Evolutionary conservation across 1,140 invertebrate species (phyloP), one percentile per base, ranked within the genome.

Genomic region (Drepana arcuata): DNA sequence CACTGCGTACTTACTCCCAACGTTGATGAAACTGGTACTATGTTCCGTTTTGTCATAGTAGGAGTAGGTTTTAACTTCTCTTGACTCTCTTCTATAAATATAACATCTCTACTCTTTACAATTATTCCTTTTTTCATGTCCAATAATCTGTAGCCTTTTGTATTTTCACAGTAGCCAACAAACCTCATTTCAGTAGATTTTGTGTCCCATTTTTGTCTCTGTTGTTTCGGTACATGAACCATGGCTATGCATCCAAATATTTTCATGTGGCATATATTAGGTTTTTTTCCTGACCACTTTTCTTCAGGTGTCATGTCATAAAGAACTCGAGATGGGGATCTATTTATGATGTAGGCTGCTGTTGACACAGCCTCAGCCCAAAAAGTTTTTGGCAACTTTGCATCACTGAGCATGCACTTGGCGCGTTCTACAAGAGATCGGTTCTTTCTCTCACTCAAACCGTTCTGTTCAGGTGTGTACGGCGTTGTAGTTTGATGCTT

Each of bases 201-300:
- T 14, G 48, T 16, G 21, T 71, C 65, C 30, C 34, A 61, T 25
- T 72, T 74, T 26, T 30, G 31, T 1, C 56, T 18, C 27, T 59
- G 57, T 41, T 66, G 46, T 33, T 72, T 64, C 18, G 69, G 69
- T 23, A 79, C 40, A 21, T 70, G 68, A 0, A 60, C 63, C 48
- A 55, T 74, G 13, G 60, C 65, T 34, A 50, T 25, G 24, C 58
- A 73, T 11, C 81, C 81, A 60, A 86, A 85, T 11, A 67, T 44
- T 42, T 51, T 58, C 4, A 84, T 41, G 43, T 84, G 39, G 10
- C 34, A 39, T 2, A 84, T 16, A 25, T 67, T 21, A 9, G 44
- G 45, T 24, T 42, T 60, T 14, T 37, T 16, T n/a, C 48, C 41
- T 37, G 31, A 27, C 66, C 66, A 74, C 21, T 56, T 21, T 21